Percentiles rank a stretch among this genome's conserved stretches.
These are phyloP conservation scores for Podiceps cristatus DNA, from an alignment of 2,113 vertebrate genomes.

Conservation along the genomic window DNA sequence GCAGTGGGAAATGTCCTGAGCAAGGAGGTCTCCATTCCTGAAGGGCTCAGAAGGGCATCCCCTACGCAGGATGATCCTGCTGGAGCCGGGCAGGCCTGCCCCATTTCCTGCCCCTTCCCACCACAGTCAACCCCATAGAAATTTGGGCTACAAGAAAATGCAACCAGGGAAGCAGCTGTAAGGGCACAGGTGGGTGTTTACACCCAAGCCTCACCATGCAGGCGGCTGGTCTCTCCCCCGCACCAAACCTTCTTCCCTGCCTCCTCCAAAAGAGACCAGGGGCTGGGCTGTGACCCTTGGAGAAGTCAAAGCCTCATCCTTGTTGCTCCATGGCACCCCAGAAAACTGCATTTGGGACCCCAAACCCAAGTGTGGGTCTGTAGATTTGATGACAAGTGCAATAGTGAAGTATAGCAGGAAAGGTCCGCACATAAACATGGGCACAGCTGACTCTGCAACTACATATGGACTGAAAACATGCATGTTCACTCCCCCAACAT, in stretches of 20 bases:
- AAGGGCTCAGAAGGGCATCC: background rate
- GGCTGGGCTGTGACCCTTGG: background rate
- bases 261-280: background rate
- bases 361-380: fast-evolving
- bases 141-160: background rate
- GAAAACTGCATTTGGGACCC: background rate
- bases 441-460: background rate
- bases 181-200: background rate
- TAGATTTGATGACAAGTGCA: background rate
- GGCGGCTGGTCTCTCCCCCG: background rate
- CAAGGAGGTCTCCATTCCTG: background rate
- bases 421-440: background rate
- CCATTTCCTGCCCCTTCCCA: background rate
- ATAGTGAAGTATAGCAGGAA: background rate
- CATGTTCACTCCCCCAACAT: fast-evolving
- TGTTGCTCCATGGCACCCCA: background rate
- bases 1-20: background rate
- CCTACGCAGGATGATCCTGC: too few relatives aligned
- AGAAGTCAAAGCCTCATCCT: background rate
- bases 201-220: background rate
- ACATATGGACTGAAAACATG: background rate
- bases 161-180: background rate
- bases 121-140: background rate
- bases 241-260: background rate
- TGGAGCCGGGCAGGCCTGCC: background rate